phyloP scores from a whole-genome alignment of 2,888 invertebrate genomes.

The Ophonus ardosiacus region DNA sequence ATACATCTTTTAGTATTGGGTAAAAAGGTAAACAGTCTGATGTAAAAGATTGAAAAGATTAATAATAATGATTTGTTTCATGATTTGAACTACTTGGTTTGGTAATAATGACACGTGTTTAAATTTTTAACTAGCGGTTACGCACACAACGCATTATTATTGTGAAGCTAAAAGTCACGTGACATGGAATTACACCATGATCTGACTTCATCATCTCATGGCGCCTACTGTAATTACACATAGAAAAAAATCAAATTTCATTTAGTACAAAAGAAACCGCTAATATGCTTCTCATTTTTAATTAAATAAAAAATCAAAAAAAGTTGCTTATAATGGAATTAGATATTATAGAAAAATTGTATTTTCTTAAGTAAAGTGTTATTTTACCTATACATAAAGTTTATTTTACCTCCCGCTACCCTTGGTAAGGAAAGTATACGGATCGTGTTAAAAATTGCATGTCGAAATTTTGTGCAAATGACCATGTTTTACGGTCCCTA shows the following conservation, averaged over 20 bases:
- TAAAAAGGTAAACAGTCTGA: neutral
- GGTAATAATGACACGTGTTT: constrained; percentile 57
- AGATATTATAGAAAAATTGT: too few species aligned
- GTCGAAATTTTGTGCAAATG: too few species aligned
- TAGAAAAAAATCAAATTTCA: constrained; percentile 7
- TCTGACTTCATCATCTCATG: constrained; percentile 44
- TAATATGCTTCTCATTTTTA: neutral
- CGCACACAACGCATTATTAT: constrained; percentile 55
- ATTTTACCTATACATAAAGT: too few species aligned
- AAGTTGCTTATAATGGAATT: too few species aligned
- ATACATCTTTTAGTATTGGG: neutral
- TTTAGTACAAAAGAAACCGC: neutral
- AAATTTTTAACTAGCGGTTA: constrained; percentile 58
- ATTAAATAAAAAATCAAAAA: neutral
- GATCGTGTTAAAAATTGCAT: too few species aligned
- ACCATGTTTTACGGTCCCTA: too few species aligned
- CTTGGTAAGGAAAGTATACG: too few species aligned
- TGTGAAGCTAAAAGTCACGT: constrained; percentile 55
- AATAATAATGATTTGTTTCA: constrained; percentile 42
- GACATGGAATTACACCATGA: constrained; percentile 58
- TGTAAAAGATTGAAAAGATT: constrained; percentile 7
- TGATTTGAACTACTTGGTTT: constrained; percentile 52
- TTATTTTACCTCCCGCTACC: too few species aligned
- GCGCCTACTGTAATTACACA: constrained; percentile 25
- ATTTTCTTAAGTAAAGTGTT: too few species aligned